Evolutionary conservation across 2,113 vertebrate species (phyloP), one percentile per base, ranked within the genome.

Genomic region (Shinisaurus crocodilurus): DNA sequence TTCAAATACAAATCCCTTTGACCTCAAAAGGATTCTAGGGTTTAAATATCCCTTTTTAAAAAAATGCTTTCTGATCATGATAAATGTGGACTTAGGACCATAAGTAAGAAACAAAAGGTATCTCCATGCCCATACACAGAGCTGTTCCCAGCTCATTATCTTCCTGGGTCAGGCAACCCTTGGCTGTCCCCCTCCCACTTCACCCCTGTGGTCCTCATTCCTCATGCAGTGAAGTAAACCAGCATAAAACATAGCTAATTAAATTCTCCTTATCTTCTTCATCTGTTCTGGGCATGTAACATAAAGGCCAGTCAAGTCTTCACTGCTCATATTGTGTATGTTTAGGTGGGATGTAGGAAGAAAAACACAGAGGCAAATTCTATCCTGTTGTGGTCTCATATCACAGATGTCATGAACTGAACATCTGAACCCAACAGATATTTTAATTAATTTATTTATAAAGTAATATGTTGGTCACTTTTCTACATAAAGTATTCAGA

Each of bases 211-310:
- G 74, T 70, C 74, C n/a, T 85, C 82, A 77, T 90, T 85, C 65
- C 18, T 77, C 82, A 85, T 43, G 50, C 89, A 90, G n/a, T 85
- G 60, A 90, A 90, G 79, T 85, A 69, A 86, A 85, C 89, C 60
- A 69, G 72, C 63, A 77, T 85, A 90, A 85, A 85, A 84, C 88
- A 85, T 20, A 13, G 82, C 82, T 90, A 85, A 90, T 90, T 90
- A 90, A 79, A 90, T 90, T n/a, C 48, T 85, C 81, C 82, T 89
- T 79, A 79, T 85, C 74, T 90, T 90, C 74, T 85, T 85, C 83
- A 85, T 85, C 50, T 69, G 43, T 65, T 79, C 74, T 69, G 65
- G 70, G 34, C 48, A 43, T 54, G 48, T 50, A 69, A 67, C 82
- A 67, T 80, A 90, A 85, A 90, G 25, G 60, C 32, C 65, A 69